Percentiles rank a stretch among this genome's conserved stretches.
phyloP scores from a whole-genome alignment of 2,888 invertebrate genomes.

The Dasypogon diadema region DNA sequence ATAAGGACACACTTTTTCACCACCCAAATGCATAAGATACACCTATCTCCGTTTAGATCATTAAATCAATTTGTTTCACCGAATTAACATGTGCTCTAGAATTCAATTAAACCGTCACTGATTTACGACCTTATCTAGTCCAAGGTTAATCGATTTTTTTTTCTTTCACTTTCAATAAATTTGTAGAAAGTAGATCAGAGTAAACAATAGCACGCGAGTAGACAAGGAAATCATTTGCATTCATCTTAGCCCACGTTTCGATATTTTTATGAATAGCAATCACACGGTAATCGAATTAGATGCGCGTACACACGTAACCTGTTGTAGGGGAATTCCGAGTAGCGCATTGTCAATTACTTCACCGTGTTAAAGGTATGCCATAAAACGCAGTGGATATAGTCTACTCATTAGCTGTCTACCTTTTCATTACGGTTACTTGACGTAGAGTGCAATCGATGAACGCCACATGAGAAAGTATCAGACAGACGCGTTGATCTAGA shows the following conservation, averaged over 20 bases:
- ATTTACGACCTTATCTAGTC: conserved; percentile 7
- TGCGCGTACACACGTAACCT: conserved; percentile 42
- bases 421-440: conserved; percentile 4
- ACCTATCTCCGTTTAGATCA: conserved; percentile 2
- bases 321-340: neutral
- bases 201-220: neutral
- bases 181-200: neutral
- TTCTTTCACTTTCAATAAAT: neutral
- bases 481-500: neutral
- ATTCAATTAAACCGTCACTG: neutral
- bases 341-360: neutral
- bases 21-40: no score
- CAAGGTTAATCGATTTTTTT: conserved; percentile 6
- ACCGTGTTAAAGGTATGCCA: neutral
- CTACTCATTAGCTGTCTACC: conserved; percentile 11
- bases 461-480: neutral
- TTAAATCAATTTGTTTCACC: conserved; percentile 16
- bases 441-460: neutral
- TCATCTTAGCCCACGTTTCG: conserved; percentile 10
- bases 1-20: no score
- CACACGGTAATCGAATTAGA: conserved; percentile 42
- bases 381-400: neutral
- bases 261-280: conserved; percentile 1
- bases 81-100: conserved; percentile 19
- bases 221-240: conserved; percentile 35